These are phyloP conservation scores for Crotalus helleri DNA, from an alignment of 2,113 vertebrate genomes.

Conservation along the genomic window DNA sequence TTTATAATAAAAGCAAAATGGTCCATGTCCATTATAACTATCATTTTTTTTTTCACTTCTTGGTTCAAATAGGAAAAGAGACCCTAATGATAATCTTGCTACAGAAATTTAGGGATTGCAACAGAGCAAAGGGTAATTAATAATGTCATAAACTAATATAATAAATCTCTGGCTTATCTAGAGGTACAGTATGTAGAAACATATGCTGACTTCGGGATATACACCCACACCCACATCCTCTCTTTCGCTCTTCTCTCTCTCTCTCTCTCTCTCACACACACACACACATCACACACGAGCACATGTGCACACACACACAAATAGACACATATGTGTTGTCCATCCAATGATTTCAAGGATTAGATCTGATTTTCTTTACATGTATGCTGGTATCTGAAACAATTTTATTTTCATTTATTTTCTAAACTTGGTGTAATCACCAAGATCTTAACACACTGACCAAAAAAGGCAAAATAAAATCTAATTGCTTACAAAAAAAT, in stretches of 20 bases:
- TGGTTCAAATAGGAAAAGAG: slow-evolving; percentile 32
- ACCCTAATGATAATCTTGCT: slow-evolving; percentile 44
- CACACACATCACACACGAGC: background rate
- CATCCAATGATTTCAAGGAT: slow-evolving; percentile 22
- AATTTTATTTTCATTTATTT: slow-evolving; percentile 51
- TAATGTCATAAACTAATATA: slow-evolving; percentile 31
- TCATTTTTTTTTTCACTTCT: slow-evolving; percentile 51
- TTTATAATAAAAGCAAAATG: slow-evolving; percentile 69
- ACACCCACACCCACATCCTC: background rate
- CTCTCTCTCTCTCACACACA: background rate
- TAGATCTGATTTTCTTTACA: slow-evolving; percentile 38
- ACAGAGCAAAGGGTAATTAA: slow-evolving; percentile 38
- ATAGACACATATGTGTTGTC: background rate
- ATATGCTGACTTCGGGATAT: background rate
- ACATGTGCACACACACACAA: background rate
- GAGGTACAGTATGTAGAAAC: background rate
- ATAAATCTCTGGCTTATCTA: background rate
- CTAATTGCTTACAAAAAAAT: background rate
- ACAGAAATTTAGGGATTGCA: slow-evolving; percentile 45
- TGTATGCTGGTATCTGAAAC: slow-evolving; percentile 32
- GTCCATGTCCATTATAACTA: slow-evolving; percentile 53
- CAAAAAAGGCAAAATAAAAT: background rate
- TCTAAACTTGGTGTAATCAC: slow-evolving; percentile 41
- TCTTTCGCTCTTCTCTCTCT: background rate
- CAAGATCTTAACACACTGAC: background rate